These are phyloP conservation scores for Argyrosomus japonicus DNA, from an alignment of 2,113 vertebrate species.

Conservation along the genomic window DNA sequence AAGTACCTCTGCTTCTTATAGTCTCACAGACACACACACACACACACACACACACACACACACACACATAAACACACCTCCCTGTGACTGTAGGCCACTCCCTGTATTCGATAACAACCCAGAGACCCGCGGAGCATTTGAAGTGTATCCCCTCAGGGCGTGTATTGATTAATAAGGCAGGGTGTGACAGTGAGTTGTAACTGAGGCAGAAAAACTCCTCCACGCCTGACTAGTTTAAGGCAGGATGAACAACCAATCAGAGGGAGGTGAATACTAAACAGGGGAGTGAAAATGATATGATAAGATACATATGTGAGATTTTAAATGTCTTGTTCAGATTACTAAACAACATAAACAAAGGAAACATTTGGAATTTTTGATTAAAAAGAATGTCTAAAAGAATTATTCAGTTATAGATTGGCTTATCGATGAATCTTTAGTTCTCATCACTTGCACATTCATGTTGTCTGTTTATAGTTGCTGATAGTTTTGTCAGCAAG, in stretches of 20 bases:
- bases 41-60: background rate
- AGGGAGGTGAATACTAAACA: too few species aligned
- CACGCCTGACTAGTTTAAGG: background rate
- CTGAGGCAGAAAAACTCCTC: background rate
- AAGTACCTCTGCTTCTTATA: background rate
- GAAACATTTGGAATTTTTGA: too few species aligned
- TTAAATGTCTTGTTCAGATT: too few species aligned
- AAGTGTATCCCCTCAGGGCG: conserved; percentile 1
- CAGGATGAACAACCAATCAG: background rate
- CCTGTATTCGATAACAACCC: conserved; percentile 21
- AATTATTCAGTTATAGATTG: too few species aligned
- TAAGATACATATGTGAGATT: too few species aligned
- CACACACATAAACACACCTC: background rate
- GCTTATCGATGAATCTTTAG: too few species aligned
- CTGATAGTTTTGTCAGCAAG: too few species aligned
- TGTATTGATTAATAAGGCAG: background rate
- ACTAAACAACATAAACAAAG: too few species aligned
- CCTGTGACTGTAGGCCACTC: conserved; percentile 19
- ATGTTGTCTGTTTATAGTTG: too few species aligned
- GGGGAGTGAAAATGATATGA: background rate
- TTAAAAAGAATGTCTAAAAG: too few species aligned
- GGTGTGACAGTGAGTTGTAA: background rate
- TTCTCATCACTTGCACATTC: too few species aligned
- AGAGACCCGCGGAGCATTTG: background rate
- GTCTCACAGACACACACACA: background rate